phyloP scores from a whole-genome alignment of 2,888 invertebrate species.

The Microctonus hyperodae region DNA sequence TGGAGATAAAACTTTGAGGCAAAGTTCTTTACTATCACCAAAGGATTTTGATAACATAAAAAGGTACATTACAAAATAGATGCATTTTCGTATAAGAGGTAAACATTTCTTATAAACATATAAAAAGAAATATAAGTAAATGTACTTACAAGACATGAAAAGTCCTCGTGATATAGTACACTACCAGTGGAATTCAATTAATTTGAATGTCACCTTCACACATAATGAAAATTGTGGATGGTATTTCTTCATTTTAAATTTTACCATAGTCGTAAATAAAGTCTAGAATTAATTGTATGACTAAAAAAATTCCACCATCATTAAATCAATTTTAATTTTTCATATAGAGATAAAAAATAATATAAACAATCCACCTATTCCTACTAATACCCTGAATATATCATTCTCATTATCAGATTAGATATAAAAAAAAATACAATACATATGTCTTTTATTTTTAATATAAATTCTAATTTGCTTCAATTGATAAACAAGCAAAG shows the following conservation, averaged over 20 bases:
- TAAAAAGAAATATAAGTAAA: neutral
- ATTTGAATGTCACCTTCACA: neutral
- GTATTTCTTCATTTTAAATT: slow-evolving; percentile 50
- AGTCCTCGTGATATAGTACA: neutral
- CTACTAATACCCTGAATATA: too few relatives aligned
- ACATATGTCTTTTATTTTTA: too few relatives aligned
- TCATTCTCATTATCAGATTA: too few relatives aligned
- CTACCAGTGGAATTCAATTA: neutral
- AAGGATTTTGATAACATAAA: slow-evolving; percentile 4
- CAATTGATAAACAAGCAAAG: too few relatives aligned
- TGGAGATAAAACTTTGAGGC: neutral
- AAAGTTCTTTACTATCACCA: neutral
- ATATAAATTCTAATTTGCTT: too few relatives aligned
- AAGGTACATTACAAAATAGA: too few relatives aligned
- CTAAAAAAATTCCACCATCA: slow-evolving; percentile 8
- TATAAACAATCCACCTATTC: too few relatives aligned
- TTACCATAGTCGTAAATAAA: slow-evolving; percentile 45
- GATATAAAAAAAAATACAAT: too few relatives aligned
- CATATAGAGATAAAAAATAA: neutral
- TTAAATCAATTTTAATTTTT: neutral
- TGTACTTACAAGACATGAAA: slow-evolving; percentile 14
- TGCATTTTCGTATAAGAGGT: too few relatives aligned
- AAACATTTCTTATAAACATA: too few relatives aligned
- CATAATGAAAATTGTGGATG: neutral
- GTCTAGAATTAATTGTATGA: slow-evolving; percentile 9